Percentiles rank a stretch among this genome's conserved stretches.
Evolutionary conservation across 2,113 vertebrate genomes (phyloP).

Genomic region (Leptocoma aspasia): DNA sequence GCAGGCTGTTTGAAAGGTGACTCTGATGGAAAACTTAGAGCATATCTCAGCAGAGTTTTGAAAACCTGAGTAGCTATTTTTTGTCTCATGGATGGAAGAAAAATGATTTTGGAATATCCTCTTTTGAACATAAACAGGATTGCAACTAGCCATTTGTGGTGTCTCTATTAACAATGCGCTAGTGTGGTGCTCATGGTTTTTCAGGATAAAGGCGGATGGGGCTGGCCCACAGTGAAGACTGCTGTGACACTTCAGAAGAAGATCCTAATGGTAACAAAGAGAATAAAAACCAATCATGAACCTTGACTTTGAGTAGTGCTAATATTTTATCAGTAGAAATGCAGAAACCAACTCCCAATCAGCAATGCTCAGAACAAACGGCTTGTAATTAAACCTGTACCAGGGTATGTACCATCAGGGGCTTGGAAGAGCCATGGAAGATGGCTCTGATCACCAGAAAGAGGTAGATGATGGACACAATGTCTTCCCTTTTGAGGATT

Average conservation of each 20-base stretch:
- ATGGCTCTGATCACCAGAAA: background rate
- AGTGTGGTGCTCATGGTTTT: background rate
- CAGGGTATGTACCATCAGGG: background rate
- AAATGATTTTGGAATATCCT: background rate
- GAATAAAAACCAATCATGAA: background rate
- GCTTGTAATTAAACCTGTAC: background rate
- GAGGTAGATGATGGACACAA: background rate
- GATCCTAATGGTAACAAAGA: background rate
- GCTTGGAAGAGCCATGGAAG: background rate
- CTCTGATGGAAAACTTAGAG: background rate
- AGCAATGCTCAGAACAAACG: background rate
- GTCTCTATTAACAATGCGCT: background rate
- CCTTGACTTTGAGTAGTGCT: background rate
- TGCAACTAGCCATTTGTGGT: accelerated
- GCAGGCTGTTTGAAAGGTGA: background rate
- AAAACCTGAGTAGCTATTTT: background rate
- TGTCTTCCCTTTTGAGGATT: background rate
- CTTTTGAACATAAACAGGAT: background rate
- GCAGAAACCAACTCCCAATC: background rate
- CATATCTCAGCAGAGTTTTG: background rate
- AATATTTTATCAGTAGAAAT: background rate
- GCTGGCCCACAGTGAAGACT: background rate
- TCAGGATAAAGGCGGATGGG: background rate
- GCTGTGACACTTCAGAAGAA: background rate
- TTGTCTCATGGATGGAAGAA: background rate